Conservation (phyloP, 2,888 invertebrate species). For the Cheilosia variabilis region DNA sequence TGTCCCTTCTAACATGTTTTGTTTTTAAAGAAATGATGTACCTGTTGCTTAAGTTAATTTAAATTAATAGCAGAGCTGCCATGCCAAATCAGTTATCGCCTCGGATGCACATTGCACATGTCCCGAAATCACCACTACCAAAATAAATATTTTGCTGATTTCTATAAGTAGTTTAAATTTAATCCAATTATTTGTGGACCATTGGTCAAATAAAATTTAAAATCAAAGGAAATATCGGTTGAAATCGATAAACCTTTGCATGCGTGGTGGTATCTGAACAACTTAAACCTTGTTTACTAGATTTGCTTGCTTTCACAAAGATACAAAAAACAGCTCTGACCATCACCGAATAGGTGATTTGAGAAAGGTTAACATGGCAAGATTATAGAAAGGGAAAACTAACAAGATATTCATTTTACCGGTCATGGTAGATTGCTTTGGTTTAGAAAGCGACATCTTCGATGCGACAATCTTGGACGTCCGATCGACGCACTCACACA, state of each 20-base stretch:
- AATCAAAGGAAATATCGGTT: not conserved
- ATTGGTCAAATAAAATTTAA: not conserved
- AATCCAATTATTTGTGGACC: too few species aligned
- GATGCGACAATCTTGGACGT: not conserved
- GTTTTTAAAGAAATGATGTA: too few species aligned
- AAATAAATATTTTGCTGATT: too few species aligned
- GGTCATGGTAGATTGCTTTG: not conserved
- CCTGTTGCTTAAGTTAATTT: too few species aligned
- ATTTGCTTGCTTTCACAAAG: conserved; percentile 1
- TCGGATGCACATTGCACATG: too few species aligned
- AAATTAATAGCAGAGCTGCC: too few species aligned
- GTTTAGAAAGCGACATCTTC: not conserved
- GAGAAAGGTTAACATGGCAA: not conserved
- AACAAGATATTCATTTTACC: not conserved
- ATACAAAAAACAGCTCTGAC: not conserved
- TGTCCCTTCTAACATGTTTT: too few species aligned
- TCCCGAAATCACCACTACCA: too few species aligned
- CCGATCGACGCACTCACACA: too few species aligned
- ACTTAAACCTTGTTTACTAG: not conserved
- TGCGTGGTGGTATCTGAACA: not conserved
- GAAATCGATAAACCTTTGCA: not conserved
- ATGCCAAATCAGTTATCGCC: too few species aligned
- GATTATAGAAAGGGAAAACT: not conserved
- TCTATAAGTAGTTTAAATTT: too few species aligned
- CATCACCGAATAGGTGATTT: not conserved